Conservation (phyloP, 2,797 vertebrate genomes). For the Remorina albescens region DNA sequence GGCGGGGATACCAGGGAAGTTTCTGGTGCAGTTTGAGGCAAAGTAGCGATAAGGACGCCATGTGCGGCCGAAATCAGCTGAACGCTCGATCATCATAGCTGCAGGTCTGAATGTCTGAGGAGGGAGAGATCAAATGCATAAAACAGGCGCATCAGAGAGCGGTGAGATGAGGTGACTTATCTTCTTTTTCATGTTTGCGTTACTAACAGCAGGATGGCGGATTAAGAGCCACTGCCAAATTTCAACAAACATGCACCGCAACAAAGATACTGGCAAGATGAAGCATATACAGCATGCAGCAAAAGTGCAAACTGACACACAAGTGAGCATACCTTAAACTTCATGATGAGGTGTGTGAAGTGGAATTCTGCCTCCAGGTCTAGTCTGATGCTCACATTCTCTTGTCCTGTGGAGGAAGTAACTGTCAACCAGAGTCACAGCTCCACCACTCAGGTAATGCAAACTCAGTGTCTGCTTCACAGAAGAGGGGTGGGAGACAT, state of each 20-base stretch:
- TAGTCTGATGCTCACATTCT: conserved; percentile 88
- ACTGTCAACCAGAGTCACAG: neutral
- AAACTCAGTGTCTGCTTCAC: neutral
- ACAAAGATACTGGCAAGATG: conserved; percentile 11
- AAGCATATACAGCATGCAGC: conserved; percentile 15
- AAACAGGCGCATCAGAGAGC: neutral
- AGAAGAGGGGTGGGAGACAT: neutral
- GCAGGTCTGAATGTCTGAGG: conserved; percentile 89
- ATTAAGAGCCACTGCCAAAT: conserved; percentile 4
- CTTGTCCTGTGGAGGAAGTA: conserved; percentile 80
- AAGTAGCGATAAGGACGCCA: conserved; percentile 91
- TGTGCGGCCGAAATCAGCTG: conserved; percentile 85
- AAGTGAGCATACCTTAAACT: conserved; percentile 86
- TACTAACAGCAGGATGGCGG: conserved; percentile 12
- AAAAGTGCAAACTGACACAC: neutral
- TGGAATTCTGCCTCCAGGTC: conserved; percentile 91
- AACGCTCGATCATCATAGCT: conserved; percentile 91
- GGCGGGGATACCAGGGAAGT: conserved; percentile 81
- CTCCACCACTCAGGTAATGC: neutral
- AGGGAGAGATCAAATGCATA: neutral
- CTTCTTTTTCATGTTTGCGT: conserved; percentile 30
- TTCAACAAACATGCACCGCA: conserved; percentile 46
- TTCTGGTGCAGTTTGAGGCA: conserved; percentile 89
- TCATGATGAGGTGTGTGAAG: conserved; percentile 93
- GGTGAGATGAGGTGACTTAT: neutral